A percentile compares a stretch with the other conserved stretches of the same genome.
Conservation (phyloP, 1,140 invertebrate species). For the Eubasilissa regina region DNA sequence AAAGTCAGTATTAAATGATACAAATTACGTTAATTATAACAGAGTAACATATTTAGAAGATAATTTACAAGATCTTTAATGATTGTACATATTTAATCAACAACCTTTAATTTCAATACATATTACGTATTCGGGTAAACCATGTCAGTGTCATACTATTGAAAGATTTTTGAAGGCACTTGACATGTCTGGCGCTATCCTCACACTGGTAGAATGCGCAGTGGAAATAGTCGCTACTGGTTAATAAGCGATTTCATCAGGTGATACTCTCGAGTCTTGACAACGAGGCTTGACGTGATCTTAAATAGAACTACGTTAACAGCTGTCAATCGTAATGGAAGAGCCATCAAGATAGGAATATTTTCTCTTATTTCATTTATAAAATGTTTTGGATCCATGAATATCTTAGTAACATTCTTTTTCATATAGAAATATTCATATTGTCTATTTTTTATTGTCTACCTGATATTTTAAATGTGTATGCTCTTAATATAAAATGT, state of each 20-base stretch:
- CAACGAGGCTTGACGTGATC: slow-evolving; percentile 20
- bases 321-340: slow-evolving; percentile 39
- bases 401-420: neutral
- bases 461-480: slow-evolving; percentile 13
- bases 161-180: neutral
- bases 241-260: slow-evolving; percentile 35
- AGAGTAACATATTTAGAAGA: too few species aligned
- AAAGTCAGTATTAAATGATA: too few species aligned
- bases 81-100: too few species aligned
- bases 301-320: slow-evolving; percentile 36
- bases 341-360: slow-evolving; percentile 17
- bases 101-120: too few species aligned
- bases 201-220: neutral
- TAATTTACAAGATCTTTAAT: too few species aligned
- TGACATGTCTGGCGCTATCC: neutral
- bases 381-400: too few species aligned
- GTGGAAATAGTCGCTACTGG: neutral
- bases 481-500: too few species aligned
- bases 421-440: neutral
- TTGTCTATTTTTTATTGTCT: neutral
- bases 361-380: slow-evolving; percentile 17
- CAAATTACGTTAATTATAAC: too few species aligned
- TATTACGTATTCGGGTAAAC: neutral
- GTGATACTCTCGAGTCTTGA: slow-evolving; percentile 30
- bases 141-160: neutral